Evolutionary conservation across 2,797 vertebrate genomes (phyloP).

Genomic region (Sphenopsis melanotis): DNA sequence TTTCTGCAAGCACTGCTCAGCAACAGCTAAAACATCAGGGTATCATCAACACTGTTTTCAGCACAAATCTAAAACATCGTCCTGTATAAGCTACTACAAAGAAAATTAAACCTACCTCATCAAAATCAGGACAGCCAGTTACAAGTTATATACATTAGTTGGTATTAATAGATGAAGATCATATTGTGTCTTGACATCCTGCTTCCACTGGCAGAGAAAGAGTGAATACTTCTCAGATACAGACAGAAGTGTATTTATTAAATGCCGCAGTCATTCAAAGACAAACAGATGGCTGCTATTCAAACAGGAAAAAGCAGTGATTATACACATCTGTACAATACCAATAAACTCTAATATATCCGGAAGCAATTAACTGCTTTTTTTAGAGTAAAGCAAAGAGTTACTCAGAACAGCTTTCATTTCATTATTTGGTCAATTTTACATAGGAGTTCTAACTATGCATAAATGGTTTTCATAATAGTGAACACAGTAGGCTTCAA

Average conservation of each 20-base stretch:
- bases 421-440: constrained; percentile 66
- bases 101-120: neutral
- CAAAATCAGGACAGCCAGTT: neutral
- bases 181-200: neutral
- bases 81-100: neutral
- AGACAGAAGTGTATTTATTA: constrained; percentile 58
- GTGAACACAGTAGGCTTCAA: neutral
- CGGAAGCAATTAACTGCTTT: constrained; percentile 59
- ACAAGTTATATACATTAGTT: neutral
- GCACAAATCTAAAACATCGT: neutral
- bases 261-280: constrained; percentile 55
- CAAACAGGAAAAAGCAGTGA: constrained; percentile 64
- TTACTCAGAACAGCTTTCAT: constrained; percentile 49
- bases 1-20: neutral
- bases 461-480: neutral
- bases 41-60: neutral
- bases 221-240: constrained; percentile 10
- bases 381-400: constrained; percentile 52
- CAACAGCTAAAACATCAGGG: neutral
- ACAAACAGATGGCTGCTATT: constrained; percentile 74
- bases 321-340: constrained; percentile 73
- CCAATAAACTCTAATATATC: constrained; percentile 59
- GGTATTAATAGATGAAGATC: neutral
- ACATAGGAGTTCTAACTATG: constrained; percentile 16
- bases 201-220: neutral